These are phyloP conservation scores for Eulemur rubriventer DNA, from an alignment of 2,797 vertebrate genomes.

Conservation along the genomic window DNA sequence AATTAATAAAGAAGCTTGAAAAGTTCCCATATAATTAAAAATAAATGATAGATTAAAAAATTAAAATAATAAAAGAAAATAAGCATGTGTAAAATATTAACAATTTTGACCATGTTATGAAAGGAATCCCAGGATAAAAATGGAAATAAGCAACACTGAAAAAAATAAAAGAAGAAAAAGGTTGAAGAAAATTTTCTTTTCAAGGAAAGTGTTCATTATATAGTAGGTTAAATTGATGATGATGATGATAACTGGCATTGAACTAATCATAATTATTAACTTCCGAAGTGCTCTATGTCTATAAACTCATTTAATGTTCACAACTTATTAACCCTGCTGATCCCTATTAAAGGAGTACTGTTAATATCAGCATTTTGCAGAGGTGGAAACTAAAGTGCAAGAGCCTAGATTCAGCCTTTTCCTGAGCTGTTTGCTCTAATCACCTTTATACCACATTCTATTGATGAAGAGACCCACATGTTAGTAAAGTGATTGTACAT, in stretches of 20 bases:
- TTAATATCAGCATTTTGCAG: slow-evolving; percentile 27
- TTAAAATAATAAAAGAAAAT: neutral
- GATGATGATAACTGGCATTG: neutral
- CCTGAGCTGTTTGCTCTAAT: neutral
- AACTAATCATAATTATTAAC: neutral
- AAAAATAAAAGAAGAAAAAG: neutral
- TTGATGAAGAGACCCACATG: neutral
- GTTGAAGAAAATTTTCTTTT: neutral
- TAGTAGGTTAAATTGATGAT: neutral
- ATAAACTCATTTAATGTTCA: neutral
- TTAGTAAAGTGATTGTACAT: neutral
- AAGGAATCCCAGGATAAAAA: neutral
- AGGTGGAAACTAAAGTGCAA: neutral
- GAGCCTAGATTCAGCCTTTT: neutral
- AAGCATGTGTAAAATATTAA: neutral
- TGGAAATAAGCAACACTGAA: neutral
- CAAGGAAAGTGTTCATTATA: neutral
- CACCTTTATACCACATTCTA: neutral
- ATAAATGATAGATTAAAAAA: neutral
- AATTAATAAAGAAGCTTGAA: neutral
- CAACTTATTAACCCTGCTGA: slow-evolving; percentile 30
- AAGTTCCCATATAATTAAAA: neutral
- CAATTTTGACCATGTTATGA: neutral
- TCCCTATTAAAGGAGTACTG: neutral
- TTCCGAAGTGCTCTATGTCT: neutral